Evolutionary conservation across 2,888 invertebrate species (phyloP).

Genomic region (Gnatocerus cornutus): DNA sequence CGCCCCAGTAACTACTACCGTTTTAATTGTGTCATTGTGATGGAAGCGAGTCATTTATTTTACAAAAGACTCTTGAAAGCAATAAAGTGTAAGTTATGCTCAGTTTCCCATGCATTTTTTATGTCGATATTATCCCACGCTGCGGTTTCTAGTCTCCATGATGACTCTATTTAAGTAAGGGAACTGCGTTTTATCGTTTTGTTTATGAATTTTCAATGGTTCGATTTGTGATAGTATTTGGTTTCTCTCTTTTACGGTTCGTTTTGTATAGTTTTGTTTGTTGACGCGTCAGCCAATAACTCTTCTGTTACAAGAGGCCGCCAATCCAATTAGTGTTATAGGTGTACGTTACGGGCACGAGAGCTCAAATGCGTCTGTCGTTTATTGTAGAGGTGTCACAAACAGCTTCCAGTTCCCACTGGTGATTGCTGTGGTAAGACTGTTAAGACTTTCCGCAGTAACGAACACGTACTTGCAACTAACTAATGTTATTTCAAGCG

Average conservation of each 20-base stretch:
- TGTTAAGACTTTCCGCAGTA: slow-evolving; percentile 43
- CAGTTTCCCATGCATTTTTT: slow-evolving; percentile 39
- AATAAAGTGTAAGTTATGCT: slow-evolving; percentile 51
- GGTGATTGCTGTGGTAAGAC: slow-evolving; percentile 44
- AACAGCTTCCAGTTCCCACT: slow-evolving; percentile 57
- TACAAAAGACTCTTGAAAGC: slow-evolving; percentile 52
- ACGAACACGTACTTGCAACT: slow-evolving; percentile 38
- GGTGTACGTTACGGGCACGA: slow-evolving; percentile 59
- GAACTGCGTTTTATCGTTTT: slow-evolving; percentile 11
- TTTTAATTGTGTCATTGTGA: slow-evolving; percentile 54
- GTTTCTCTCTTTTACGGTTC: slow-evolving; percentile 20
- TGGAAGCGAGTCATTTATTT: slow-evolving; percentile 50
- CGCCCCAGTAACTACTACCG: slow-evolving; percentile 41
- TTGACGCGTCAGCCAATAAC: slow-evolving; percentile 53
- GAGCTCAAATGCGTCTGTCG: slow-evolving; percentile 59
- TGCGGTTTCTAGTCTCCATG: neutral
- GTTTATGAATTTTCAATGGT: slow-evolving; percentile 10
- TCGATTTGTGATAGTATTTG: slow-evolving; percentile 10
- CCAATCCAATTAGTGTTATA: slow-evolving; percentile 62
- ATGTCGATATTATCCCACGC: slow-evolving; percentile 29
- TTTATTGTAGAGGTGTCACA: slow-evolving; percentile 59
- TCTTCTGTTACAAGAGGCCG: slow-evolving; percentile 57
- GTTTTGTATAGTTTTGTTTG: slow-evolving; percentile 44
- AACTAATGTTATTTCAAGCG: slow-evolving; percentile 15
- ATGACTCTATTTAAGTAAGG: neutral